These are phyloP conservation scores for Formica selysi DNA, from an alignment of 1,140 invertebrate species.

Conservation along the genomic window DNA sequence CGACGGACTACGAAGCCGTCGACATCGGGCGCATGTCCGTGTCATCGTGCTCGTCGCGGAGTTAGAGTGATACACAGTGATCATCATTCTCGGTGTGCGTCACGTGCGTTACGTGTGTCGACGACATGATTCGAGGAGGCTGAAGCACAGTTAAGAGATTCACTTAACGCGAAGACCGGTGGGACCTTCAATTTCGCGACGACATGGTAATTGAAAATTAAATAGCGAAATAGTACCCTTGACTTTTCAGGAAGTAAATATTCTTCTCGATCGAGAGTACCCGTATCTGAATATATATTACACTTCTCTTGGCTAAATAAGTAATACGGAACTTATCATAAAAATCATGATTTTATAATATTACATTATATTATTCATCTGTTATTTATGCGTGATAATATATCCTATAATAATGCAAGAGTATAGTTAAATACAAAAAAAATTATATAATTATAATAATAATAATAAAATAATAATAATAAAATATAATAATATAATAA, in stretches of 20 bases:
- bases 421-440: constrained; percentile 2
- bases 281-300: too few relatives aligned
- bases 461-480: too few relatives aligned
- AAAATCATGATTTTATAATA: not conserved
- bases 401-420: not conserved
- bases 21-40: not conserved
- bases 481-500: too few relatives aligned
- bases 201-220: constrained; percentile 44
- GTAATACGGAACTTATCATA: not conserved
- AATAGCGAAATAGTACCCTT: not conserved
- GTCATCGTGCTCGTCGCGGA: too few relatives aligned
- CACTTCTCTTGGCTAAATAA: too few relatives aligned
- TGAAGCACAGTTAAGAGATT: not conserved
- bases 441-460: too few relatives aligned
- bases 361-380: not conserved
- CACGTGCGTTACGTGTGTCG: constrained; percentile 4
- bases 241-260: not conserved
- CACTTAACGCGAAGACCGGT: not conserved
- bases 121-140: not conserved
- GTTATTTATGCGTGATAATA: not conserved
- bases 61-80: not conserved
- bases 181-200: not conserved
- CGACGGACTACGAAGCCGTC: constrained; percentile 51
- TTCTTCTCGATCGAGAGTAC: too few relatives aligned
- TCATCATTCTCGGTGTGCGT: not conserved